phyloP scores from a whole-genome alignment of 2,113 vertebrate species.

The Puma concolor region DNA sequence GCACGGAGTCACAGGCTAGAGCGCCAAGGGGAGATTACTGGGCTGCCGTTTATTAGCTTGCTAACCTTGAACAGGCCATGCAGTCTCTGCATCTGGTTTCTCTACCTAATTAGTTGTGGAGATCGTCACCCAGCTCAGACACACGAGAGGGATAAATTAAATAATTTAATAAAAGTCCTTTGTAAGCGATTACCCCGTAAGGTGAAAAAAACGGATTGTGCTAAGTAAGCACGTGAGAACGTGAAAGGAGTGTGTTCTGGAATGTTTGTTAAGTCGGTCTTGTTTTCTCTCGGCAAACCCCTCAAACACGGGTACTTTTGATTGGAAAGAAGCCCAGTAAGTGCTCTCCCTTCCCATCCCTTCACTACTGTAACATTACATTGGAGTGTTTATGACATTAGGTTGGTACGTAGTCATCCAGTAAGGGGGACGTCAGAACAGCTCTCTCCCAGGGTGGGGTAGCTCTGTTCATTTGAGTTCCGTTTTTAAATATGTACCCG shows the following conservation, averaged over 20 bases:
- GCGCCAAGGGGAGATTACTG: no score
- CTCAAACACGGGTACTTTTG: neutral
- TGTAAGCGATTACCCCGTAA: fast-evolving
- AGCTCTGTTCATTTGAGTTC: neutral
- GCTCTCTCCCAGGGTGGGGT: neutral
- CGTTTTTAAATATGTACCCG: neutral
- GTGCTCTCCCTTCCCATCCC: neutral
- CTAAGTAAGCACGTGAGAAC: neutral
- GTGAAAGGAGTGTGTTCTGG: neutral
- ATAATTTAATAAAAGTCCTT: neutral
- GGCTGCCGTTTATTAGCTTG: neutral
- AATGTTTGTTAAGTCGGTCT: neutral
- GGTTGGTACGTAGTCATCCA: neutral
- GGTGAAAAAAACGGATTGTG: neutral
- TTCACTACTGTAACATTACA: fast-evolving
- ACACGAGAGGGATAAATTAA: neutral
- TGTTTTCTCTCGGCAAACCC: neutral
- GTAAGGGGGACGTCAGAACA: neutral
- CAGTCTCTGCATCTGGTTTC: neutral
- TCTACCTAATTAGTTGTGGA: neutral
- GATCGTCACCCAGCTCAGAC: neutral
- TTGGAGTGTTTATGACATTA: neutral
- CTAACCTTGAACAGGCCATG: neutral
- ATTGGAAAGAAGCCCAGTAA: neutral
- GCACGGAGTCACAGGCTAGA: neutral